Base-by-base conservation (phyloP, 1,140 invertebrate species). In the Drosophila baimaii region DNA sequence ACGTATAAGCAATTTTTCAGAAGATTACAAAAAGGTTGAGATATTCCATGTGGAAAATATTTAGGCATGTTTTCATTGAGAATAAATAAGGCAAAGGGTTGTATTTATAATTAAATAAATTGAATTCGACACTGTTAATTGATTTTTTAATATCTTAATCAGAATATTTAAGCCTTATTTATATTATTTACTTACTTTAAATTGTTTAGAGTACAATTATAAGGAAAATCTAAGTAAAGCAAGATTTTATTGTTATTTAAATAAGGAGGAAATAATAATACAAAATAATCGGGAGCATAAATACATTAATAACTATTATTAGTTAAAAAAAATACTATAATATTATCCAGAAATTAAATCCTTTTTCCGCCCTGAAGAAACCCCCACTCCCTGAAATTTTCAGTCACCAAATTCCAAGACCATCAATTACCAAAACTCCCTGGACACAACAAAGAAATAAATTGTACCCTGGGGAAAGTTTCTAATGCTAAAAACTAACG, bases 1-100 rank as follows among this genome's bases (percentile, higher is more conserved):
- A 49, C 62, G 74, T 69, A 76, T 79, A 51, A 58, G 71, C 65
- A 79, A 69, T 44, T 35, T 35, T 23, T 13, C n/a, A 15, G 27
- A 52, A 47, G 35, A 68, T 75, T 74, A 56, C 71, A 51, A 56
- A 41, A 51, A n/a, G 33, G 27, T 47, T 47, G 33, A 64, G 21
- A 37, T 65, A 46, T 41, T 33, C n/a, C 29, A 47, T 43, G 56
- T 44, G n/a, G 10, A 21, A 54, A 15, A 27, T 54, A 37, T 6
- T 41, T 31, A 15, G 35, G 25, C 55, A 6, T 37, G 33, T 29
- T 23, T 61, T 41, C 15, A 23, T 17, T 21, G 51, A 27, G 23
- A 62, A 62, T 35, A 17, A 62, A 8, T 17, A 23, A 33, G 13
- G 21, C 4, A 17, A 23, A 37, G 31, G 61, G 13, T 29, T 37